Evolutionary conservation across 1,140 invertebrate species (phyloP).

Genomic region (Whitmania pigra): DNA sequence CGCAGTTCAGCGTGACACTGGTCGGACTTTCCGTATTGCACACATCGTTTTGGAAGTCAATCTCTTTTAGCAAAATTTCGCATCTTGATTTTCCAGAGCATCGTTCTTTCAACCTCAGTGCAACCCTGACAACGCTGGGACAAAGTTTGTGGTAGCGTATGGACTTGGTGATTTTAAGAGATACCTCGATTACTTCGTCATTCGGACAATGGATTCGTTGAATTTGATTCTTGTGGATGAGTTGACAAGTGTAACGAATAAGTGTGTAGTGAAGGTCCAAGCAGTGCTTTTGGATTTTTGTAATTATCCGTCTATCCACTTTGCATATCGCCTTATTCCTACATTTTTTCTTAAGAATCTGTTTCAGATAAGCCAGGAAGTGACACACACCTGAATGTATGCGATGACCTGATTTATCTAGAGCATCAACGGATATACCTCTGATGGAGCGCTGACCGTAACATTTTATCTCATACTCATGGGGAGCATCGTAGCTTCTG

Average conservation of each 20-base stretch:
- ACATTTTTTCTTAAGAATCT: not conserved
- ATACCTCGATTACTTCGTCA: not conserved
- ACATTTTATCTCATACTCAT: not conserved
- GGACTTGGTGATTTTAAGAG: not conserved
- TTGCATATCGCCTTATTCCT: not conserved
- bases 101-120: not conserved
- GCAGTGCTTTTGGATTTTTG: not conserved
- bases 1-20: not conserved
- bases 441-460: not conserved
- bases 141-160: not conserved
- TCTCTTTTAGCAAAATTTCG: not conserved
- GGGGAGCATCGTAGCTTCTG: not conserved
- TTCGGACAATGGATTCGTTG: not conserved
- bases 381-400: not conserved
- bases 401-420: not conserved
- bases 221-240: not conserved
- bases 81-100: conserved; percentile 1
- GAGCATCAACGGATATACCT: not conserved
- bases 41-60: not conserved
- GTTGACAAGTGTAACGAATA: not conserved
- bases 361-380: not conserved
- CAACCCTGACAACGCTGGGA: not conserved
- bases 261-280: not conserved
- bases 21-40: not conserved
- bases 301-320: not conserved